Percentiles rank a stretch among this genome's conserved stretches.
Conservation (phyloP, 2,797 vertebrate species). For the Notoglanidium macrostoma region DNA sequence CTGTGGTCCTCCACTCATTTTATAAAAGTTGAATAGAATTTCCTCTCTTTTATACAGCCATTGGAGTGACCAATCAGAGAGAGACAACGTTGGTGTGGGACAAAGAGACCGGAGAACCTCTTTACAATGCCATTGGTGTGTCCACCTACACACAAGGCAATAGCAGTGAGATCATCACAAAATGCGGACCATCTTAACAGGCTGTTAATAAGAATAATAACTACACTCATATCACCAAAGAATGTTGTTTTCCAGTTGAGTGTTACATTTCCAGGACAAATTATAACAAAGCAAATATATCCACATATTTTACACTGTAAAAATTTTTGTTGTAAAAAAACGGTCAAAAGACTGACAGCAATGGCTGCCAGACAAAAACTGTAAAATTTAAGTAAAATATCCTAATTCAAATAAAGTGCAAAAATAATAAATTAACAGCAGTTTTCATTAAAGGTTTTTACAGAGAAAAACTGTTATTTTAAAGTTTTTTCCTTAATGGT, state of each 20-base stretch:
- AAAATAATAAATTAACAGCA: too few species aligned
- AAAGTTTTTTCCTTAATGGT: too few species aligned
- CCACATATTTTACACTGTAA: too few species aligned
- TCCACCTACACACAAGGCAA: not conserved
- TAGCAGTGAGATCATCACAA: not conserved
- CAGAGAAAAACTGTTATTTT: too few species aligned
- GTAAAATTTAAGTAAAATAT: too few species aligned
- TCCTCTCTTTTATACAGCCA: slow-evolving; percentile 70
- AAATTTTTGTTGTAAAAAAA: too few species aligned
- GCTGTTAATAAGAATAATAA: not conserved
- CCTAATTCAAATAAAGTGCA: too few species aligned
- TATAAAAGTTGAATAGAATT: not conserved
- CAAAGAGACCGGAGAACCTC: slow-evolving; percentile 91
- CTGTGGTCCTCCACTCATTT: not conserved
- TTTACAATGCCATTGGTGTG: slow-evolving; percentile 95
- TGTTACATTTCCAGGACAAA: not conserved
- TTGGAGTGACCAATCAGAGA: slow-evolving; percentile 96
- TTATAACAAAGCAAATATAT: too few species aligned
- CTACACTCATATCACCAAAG: not conserved
- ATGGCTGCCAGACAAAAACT: too few species aligned
- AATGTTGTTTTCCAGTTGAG: not conserved
- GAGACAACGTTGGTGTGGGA: slow-evolving; percentile 98
- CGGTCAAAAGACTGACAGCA: too few species aligned
- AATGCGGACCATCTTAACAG: not conserved
- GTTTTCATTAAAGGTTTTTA: too few species aligned